phyloP scores from a whole-genome alignment of 2,888 invertebrate species.

The Atherix ibis region DNA sequence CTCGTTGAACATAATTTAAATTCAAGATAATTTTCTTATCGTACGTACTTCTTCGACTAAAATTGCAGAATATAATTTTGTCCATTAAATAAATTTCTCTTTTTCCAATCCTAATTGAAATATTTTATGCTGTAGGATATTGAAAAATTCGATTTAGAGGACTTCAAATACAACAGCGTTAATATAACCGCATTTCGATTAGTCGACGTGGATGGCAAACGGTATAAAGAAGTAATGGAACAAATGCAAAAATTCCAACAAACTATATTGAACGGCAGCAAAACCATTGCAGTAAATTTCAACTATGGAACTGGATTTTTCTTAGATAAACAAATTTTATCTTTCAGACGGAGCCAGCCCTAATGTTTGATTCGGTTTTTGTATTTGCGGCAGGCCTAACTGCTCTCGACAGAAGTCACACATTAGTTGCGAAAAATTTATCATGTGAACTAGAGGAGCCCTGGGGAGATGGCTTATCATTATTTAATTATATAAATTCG shows the following conservation, averaged over 20 bases:
- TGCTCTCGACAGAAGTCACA: constrained; percentile 51
- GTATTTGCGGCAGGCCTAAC: constrained; percentile 64
- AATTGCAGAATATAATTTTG: background rate
- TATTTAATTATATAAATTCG: constrained; percentile 59
- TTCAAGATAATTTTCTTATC: background rate
- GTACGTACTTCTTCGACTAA: too few relatives aligned
- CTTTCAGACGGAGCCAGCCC: constrained; percentile 64
- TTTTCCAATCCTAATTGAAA: too few relatives aligned
- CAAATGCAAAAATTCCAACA: constrained; percentile 84
- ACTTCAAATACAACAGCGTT: constrained; percentile 84
- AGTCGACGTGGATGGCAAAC: constrained; percentile 63
- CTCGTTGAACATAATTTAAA: background rate
- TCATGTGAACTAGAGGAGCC: constrained; percentile 66
- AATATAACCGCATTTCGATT: constrained; percentile 90
- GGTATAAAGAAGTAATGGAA: constrained; percentile 56
- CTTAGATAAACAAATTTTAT: too few relatives aligned
- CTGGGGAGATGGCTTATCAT: constrained; percentile 61
- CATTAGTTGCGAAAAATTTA: constrained; percentile 54
- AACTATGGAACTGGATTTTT: too few relatives aligned
- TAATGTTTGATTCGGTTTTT: constrained; percentile 74
- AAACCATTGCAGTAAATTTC: too few relatives aligned
- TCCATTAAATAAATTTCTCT: constrained; percentile 1
- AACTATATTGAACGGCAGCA: constrained; percentile 48
- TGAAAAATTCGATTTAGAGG: constrained; percentile 74
- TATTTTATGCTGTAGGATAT: constrained; percentile 72